A percentile compares a stretch with the other conserved stretches of the same genome.
Evolutionary conservation across 2,888 invertebrate genomes (phyloP).

Genomic region (Cylindroiulus punctatus): DNA sequence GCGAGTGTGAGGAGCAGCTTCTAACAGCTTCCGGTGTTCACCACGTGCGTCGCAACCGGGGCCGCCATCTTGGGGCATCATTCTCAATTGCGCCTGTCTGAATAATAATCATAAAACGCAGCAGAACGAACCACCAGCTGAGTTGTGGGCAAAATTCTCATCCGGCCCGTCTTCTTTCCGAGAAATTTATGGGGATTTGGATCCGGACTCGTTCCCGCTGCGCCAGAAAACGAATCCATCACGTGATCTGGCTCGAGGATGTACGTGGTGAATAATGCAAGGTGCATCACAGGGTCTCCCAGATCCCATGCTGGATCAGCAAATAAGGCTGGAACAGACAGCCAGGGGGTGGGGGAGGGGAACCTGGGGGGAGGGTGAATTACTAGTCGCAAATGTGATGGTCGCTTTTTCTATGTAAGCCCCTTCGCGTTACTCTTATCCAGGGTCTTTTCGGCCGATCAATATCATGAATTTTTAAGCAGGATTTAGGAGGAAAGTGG

Average conservation of each 20-base stretch:
- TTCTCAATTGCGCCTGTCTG: slow-evolving; percentile 21
- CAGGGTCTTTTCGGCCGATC: slow-evolving; percentile 54
- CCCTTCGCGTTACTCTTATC: slow-evolving; percentile 39
- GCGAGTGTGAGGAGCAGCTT: neutral
- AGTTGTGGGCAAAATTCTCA: neutral
- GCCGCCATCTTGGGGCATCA: neutral
- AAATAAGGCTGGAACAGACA: neutral
- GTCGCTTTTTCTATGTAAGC: slow-evolving; percentile 33
- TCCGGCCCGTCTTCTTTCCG: neutral
- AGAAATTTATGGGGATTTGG: slow-evolving; percentile 14
- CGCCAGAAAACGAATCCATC: slow-evolving; percentile 8
- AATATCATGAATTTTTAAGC: slow-evolving; percentile 56
- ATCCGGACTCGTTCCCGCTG: neutral
- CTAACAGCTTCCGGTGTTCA: slow-evolving; percentile 35
- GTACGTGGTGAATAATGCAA: slow-evolving; percentile 13
- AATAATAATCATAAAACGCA: slow-evolving; percentile 31
- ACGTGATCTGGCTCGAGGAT: neutral
- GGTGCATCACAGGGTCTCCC: neutral
- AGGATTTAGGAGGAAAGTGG: slow-evolving; percentile 51
- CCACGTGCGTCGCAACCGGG: neutral
- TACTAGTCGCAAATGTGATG: slow-evolving; percentile 44
- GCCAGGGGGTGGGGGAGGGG: neutral
- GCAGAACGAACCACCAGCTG: neutral
- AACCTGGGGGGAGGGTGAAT: neutral
- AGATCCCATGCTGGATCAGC: neutral